phyloP scores from a whole-genome alignment of 1,140 invertebrate species.

The Apis florea region DNA sequence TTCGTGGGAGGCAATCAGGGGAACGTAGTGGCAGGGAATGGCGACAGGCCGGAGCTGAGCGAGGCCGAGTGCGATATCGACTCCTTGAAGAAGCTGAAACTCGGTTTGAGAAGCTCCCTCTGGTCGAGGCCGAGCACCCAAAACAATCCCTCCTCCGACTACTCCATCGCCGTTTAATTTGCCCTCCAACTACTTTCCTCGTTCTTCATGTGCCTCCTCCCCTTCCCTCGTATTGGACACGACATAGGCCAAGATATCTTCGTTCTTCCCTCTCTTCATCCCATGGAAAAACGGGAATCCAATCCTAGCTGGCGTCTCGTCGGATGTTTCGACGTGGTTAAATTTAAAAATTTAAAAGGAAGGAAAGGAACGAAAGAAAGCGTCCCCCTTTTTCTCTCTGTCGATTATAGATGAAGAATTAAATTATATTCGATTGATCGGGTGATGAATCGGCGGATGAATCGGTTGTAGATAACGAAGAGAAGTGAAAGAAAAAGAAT shows the following conservation, averaged over 20 bases:
- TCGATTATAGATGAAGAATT: conserved; percentile 54
- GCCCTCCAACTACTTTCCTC: conserved; percentile 13
- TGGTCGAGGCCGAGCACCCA: conserved; percentile 86
- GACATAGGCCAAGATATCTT: conserved; percentile 16
- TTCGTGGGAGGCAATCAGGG: conserved; percentile 78
- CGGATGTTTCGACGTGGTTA: conserved; percentile 32
- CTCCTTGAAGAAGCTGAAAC: conserved; percentile 87
- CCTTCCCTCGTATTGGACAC: conserved; percentile 11
- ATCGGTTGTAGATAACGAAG: conserved; percentile 36
- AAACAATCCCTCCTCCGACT: conserved; percentile 83
- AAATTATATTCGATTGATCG: conserved; percentile 46
- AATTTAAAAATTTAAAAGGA: background rate
- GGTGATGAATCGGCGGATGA: conserved; percentile 14
- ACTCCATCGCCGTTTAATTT: conserved; percentile 85
- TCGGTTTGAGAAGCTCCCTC: conserved; percentile 85
- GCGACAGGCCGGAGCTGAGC: conserved; percentile 82
- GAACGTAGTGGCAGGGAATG: conserved; percentile 61
- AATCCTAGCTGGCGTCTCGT: conserved; percentile 26
- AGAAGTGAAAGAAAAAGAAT: background rate
- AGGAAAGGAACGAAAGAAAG: background rate
- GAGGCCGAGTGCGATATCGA: conserved; percentile 89
- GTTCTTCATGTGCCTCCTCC: conserved; percentile 20
- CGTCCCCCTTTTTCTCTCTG: conserved; percentile 41
- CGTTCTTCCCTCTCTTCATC: conserved; percentile 17
- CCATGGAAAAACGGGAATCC: conserved; percentile 40